Percentiles rank a stretch among this genome's conserved stretches.
Evolutionary conservation across 1,140 invertebrate genomes (phyloP).

Genomic region (Solen grandis): DNA sequence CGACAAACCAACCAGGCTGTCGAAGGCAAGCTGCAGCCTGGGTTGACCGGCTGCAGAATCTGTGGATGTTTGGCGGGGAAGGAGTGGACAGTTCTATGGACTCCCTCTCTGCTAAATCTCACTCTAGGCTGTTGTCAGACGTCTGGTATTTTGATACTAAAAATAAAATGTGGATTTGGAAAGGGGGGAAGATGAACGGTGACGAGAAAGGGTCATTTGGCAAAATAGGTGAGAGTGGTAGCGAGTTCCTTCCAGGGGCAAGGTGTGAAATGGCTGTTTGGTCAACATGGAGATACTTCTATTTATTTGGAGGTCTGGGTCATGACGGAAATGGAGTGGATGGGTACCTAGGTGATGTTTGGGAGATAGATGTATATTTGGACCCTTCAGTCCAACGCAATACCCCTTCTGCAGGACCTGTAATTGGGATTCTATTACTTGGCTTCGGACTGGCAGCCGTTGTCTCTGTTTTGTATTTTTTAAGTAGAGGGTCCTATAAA

Average conservation of each 20-base stretch:
- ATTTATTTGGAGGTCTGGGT: constrained; percentile 65
- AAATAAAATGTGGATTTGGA: constrained; percentile 58
- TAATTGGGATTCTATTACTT: constrained; percentile 39
- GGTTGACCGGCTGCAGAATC: constrained; percentile 52
- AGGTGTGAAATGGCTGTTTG: constrained; percentile 61
- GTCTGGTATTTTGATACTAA: constrained; percentile 60
- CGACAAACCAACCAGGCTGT: constrained; percentile 53
- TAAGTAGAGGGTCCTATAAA: constrained; percentile 10
- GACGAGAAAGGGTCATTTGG: constrained; percentile 51
- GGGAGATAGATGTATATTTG: constrained; percentile 57
- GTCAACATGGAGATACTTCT: constrained; percentile 53
- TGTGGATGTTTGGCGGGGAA: constrained; percentile 73
- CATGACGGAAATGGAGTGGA: constrained; percentile 55
- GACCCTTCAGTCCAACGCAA: constrained; percentile 9
- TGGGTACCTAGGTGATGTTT: constrained; percentile 66
- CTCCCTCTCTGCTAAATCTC: constrained; percentile 4
- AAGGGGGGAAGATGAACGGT: constrained; percentile 53
- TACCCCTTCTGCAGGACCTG: constrained; percentile 8
- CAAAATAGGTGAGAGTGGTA: constrained; percentile 18
- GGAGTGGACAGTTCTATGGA: constrained; percentile 47
- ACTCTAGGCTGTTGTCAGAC: constrained; percentile 62
- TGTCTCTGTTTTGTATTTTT: constrained; percentile 16
- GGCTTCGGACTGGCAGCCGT: constrained; percentile 26
- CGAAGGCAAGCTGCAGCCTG: constrained; percentile 58
- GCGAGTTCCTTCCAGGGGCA: constrained; percentile 51